Conservation (phyloP, 1,140 invertebrate species). For the Leptoteleia sp. region DNA sequence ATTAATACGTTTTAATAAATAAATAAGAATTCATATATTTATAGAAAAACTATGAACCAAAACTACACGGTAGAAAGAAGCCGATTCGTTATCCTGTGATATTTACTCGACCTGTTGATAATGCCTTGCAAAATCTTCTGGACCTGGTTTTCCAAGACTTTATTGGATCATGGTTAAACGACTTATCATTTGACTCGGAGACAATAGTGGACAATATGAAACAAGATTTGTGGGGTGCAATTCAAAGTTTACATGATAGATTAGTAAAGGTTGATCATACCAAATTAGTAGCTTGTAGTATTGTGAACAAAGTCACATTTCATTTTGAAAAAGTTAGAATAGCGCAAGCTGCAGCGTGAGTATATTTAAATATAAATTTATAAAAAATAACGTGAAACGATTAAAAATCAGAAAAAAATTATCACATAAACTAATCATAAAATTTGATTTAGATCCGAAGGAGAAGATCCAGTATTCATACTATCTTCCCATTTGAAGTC, state of each 20-base stretch:
- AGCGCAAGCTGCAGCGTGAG: slow-evolving; percentile 87
- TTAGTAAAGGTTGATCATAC: slow-evolving; percentile 89
- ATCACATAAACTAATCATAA: too few relatives aligned
- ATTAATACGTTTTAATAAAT: too few relatives aligned
- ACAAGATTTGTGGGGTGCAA: slow-evolving; percentile 90
- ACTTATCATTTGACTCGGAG: slow-evolving; percentile 83
- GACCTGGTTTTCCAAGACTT: slow-evolving; percentile 91
- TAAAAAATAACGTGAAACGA: too few relatives aligned
- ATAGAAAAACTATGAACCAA: slow-evolving; percentile 75
- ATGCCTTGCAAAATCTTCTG: slow-evolving; percentile 90
- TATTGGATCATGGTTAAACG: slow-evolving; percentile 87
- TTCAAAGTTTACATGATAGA: slow-evolving; percentile 88
- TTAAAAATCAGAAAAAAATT: neutral
- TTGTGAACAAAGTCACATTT: slow-evolving; percentile 88
- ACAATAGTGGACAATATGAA: slow-evolving; percentile 86
- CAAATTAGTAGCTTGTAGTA: slow-evolving; percentile 90
- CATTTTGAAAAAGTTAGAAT: slow-evolving; percentile 93
- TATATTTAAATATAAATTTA: too few relatives aligned
- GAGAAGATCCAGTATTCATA: slow-evolving; percentile 86
- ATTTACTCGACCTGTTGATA: slow-evolving; percentile 90
- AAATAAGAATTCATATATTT: too few relatives aligned
- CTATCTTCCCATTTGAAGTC: slow-evolving; percentile 88
- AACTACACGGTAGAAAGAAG: slow-evolving; percentile 66
- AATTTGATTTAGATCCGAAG: slow-evolving; percentile 81
- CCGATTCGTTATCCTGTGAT: slow-evolving; percentile 84